Percentiles rank a stretch among this genome's conserved stretches.
Conservation (phyloP, 2,113 vertebrate genomes). For the Menidia beryllina region DNA sequence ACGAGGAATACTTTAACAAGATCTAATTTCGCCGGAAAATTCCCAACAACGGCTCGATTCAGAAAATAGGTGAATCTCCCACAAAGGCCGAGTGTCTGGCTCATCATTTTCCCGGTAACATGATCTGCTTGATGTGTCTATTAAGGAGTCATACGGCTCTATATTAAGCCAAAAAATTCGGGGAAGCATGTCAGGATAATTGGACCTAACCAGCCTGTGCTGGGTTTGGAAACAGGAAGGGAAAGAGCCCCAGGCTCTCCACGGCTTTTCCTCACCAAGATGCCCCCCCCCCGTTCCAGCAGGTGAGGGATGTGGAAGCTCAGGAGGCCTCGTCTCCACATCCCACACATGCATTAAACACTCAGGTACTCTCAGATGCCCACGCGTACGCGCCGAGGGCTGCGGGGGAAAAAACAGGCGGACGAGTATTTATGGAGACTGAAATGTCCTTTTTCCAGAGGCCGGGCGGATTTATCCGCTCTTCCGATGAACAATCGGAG, state of each 20-base stretch:
- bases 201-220: not conserved
- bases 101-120: conserved; percentile 8
- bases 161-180: not conserved
- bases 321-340: conserved; percentile 54
- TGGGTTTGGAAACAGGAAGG: not conserved
- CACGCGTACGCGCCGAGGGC: conserved; percentile 49
- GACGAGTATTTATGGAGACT: conserved; percentile 53
- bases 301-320: conserved; percentile 58
- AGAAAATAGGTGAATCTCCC: not conserved
- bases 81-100: not conserved
- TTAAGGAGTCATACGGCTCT: not conserved
- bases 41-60: conserved; percentile 4
- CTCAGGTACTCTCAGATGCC: conserved; percentile 37
- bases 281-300: conserved; percentile 37
- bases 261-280: conserved; percentile 33
- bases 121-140: not conserved
- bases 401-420: conserved; percentile 54
- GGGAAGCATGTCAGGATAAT: not conserved
- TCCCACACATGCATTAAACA: conserved; percentile 69
- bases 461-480: too few relatives aligned
- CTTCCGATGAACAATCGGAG: too few relatives aligned
- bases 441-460: conserved; percentile 43
- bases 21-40: conserved; percentile 12
- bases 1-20: not conserved
- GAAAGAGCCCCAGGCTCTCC: not conserved